phyloP scores from a whole-genome alignment of 2,113 vertebrate genomes.

The Argyrosomus japonicus region DNA sequence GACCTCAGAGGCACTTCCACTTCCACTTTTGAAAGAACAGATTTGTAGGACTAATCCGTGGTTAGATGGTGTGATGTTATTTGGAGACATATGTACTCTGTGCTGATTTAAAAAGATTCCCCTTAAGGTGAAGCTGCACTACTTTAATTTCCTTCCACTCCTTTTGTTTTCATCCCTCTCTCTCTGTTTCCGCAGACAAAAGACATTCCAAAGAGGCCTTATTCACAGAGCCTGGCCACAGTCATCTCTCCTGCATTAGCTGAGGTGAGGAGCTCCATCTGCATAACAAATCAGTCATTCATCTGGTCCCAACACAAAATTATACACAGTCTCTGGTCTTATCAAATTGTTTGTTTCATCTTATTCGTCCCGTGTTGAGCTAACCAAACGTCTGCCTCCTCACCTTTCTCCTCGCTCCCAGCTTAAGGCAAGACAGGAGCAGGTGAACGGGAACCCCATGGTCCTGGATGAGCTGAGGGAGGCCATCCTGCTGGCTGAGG shows the following conservation, averaged over 20 bases:
- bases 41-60: neutral
- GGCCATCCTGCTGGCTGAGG: conserved; percentile 94
- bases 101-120: conserved; percentile 17
- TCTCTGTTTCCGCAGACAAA: conserved; percentile 80
- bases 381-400: neutral
- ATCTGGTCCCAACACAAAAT: too few species aligned
- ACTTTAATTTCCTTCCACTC: neutral
- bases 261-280: conserved; percentile 86
- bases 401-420: conserved; percentile 13
- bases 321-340: too few species aligned
- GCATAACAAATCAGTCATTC: too few species aligned
- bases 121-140: conserved; percentile 7
- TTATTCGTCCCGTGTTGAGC: too few species aligned
- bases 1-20: conserved; percentile 21
- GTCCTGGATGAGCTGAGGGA: conserved; percentile 93
- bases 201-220: conserved; percentile 93
- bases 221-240: conserved; percentile 93
- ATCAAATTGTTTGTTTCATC: neutral
- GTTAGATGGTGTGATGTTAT: neutral
- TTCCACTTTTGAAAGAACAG: neutral
- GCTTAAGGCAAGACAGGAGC: conserved; percentile 93
- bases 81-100: neutral
- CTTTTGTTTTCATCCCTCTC: neutral
- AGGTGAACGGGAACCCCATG: conserved; percentile 89
- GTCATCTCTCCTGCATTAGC: conserved; percentile 94